Evolutionary conservation across 2,113 vertebrate species (phyloP).

Genomic region (Tichodroma muraria): DNA sequence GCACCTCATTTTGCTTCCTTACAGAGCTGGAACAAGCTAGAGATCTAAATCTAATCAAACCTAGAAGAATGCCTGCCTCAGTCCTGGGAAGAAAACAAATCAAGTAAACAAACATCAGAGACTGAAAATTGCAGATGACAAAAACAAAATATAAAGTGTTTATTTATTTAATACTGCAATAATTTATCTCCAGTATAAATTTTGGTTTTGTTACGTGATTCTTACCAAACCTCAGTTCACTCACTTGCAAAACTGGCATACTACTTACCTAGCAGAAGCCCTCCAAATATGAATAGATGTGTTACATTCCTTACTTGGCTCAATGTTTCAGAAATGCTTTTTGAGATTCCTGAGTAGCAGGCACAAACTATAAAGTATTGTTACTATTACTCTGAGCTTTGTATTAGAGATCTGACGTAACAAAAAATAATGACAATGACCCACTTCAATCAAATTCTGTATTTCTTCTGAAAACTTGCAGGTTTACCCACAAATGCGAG

Average conservation of each 20-base stretch:
- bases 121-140: background rate
- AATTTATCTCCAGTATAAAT: background rate
- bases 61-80: background rate
- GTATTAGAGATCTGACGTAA: background rate
- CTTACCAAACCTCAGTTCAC: background rate
- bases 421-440: background rate
- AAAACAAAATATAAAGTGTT: background rate
- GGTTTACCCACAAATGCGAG: background rate
- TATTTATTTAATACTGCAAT: background rate
- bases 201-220: background rate
- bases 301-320: background rate
- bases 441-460: background rate
- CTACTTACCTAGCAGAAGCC: background rate
- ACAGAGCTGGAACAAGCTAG: background rate
- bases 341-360: background rate
- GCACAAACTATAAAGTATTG: background rate
- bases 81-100: background rate
- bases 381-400: background rate
- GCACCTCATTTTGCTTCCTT: background rate
- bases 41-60: background rate
- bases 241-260: background rate
- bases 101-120: background rate
- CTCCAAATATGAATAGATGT: background rate
- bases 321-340: background rate
- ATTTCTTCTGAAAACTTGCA: background rate